Base-by-base conservation (phyloP, 1,140 invertebrate species). In the Lucilia sericata region DNA sequence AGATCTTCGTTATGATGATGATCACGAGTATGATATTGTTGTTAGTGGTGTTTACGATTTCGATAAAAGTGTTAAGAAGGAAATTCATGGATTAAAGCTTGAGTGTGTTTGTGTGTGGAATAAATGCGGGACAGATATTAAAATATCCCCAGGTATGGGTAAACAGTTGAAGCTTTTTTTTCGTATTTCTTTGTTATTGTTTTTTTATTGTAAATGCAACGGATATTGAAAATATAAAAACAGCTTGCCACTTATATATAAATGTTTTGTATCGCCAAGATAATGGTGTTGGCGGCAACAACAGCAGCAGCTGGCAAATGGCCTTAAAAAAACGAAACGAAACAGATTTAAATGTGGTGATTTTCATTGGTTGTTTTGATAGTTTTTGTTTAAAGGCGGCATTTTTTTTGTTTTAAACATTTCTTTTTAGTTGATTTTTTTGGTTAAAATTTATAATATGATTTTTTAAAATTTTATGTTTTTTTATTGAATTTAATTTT, bases 291-390 rank as follows among this genome's bases (percentile, higher is more conserved):
- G 76, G 76, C 42, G 76, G 76, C 76, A 49, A 49, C 76, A 49
- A 49, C 47, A 25, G 76, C 75, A 47, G 75, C 75, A 80, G 76
- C 76, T 80, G 76, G 76, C 14, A 80, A 80, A 80, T 80, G 76
- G 76, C 42, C 76, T 80, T 80, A 80, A 70, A 70, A 70, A 70
- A 70, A 70, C 21, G n/a, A 21, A 70, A 21, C 19, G n/a, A 21
- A 80, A 80, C 76, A 51, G 76, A 80, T 80, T 80, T 80, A 80
- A 80, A 47, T 80, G 76, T 80, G 76, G 76, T 49, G 76, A 80
- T 80, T 78, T 80, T 80, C 76, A 80, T 80, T 80, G 76, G 76
- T n/a, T 80, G 76, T 80, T 80, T 49, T 80, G 76, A 80, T 80
- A 80, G 76, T 80, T 80, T 30, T 80, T 51, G 76, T 80, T 80